These are phyloP conservation scores for Palythoa grandiflora DNA, from an alignment of 92 coral and sea anemone species.

Conservation along the genomic window DNA sequence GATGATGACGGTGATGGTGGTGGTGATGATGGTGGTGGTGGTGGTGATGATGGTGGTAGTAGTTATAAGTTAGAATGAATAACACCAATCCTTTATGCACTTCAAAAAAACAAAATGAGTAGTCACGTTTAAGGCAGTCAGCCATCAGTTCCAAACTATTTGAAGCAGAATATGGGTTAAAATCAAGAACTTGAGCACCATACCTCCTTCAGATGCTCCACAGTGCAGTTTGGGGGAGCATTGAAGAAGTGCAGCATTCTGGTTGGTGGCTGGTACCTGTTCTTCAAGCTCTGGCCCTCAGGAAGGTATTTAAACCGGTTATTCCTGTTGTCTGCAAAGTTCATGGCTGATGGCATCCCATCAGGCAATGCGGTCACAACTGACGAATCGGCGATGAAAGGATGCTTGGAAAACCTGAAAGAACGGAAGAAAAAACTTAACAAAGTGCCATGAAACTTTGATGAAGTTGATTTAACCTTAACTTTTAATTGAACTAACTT, in stretches of 20 bases:
- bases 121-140: too few species aligned
- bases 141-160: too few species aligned
- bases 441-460: background rate
- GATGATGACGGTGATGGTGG: too few species aligned
- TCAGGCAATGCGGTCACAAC: slow-evolving; percentile 95
- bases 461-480: background rate
- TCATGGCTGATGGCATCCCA: slow-evolving; percentile 97
- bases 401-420: slow-evolving; percentile 98
- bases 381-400: slow-evolving; percentile 98
- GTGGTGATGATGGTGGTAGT: background rate
- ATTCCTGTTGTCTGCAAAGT: slow-evolving; percentile 97
- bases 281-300: slow-evolving; percentile 97
- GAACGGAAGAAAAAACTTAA: background rate
- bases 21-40: background rate
- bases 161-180: too few species aligned
- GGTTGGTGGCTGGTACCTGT: slow-evolving; percentile 99
- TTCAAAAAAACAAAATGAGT: too few species aligned
- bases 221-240: slow-evolving; percentile 99
- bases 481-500: too few species aligned
- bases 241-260: slow-evolving; percentile 99
- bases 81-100: too few species aligned
- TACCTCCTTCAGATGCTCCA: slow-evolving; percentile 94
- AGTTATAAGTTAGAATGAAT: too few species aligned
- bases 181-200: slow-evolving; percentile 15
- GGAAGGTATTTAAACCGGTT: slow-evolving; percentile 98